Percentiles rank a stretch among this genome's conserved stretches.
These are phyloP conservation scores for Hylia prasina DNA, from an alignment of 2,113 vertebrate species.

Conservation along the genomic window DNA sequence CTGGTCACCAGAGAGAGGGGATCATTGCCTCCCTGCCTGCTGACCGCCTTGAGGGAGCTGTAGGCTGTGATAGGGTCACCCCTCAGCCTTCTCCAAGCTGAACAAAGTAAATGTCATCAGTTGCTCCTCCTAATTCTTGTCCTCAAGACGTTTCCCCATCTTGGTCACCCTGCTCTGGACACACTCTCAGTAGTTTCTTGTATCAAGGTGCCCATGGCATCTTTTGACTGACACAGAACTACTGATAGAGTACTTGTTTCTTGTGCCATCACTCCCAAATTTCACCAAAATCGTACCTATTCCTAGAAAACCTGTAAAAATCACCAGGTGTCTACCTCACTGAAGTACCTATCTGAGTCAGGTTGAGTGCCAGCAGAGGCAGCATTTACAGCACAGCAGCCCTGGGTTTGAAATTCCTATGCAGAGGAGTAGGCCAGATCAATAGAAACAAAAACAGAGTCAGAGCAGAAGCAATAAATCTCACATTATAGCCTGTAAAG, in stretches of 20 bases:
- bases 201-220: rapidly evolving
- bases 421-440: neutral
- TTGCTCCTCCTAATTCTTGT: neutral
- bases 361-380: neutral
- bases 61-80: neutral
- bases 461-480: neutral
- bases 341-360: neutral
- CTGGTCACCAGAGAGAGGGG: neutral
- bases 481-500: neutral
- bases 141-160: neutral
- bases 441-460: neutral
- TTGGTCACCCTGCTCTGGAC: neutral
- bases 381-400: neutral
- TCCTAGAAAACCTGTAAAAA: neutral
- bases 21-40: neutral
- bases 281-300: neutral
- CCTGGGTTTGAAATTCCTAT: neutral
- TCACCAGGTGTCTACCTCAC: neutral
- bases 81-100: neutral
- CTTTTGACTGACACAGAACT: neutral
- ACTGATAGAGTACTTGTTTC: neutral
- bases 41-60: neutral
- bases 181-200: neutral
- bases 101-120: neutral
- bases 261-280: neutral